Evolutionary conservation across 2,888 invertebrate genomes (phyloP), one percentile per base, ranked within the genome.

Genomic region (Lithophane socia): DNA sequence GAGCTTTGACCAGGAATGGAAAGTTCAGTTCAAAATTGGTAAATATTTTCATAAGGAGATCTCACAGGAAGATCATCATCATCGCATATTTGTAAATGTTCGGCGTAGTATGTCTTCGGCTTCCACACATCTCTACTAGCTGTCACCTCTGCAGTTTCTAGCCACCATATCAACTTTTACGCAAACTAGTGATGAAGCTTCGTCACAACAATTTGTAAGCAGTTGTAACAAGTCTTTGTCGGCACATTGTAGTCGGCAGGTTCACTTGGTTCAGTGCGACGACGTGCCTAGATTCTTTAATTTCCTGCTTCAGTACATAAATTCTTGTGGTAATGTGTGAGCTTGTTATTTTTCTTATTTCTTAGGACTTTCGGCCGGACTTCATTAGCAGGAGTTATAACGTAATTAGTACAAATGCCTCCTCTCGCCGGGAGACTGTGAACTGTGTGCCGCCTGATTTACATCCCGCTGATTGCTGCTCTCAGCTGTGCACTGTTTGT

Each of bases 321-420:
- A 75, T 78, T 86, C 16, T 24, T 29, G 56, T 79, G 64, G 80
- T 84, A 75, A 84, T 58, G 67, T 79, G 61, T 73, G 63, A 74
- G 74, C 63, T 69, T 69, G 72, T 76, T 78, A 79, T 79, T 86
- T 82, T 80, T 82, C 56, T 83, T 72, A 70, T 56, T 76, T 7
- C 21, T 58, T 76, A 52, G 52, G 52, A 37, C 74, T 58, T 37
- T 70, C 77, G 73, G 61, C 70, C 49, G 79, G 78, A 77, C 85
- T 80, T 88, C 84, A 80, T 88, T 80, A 83, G 73, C 29, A 80
- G n/a, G 37, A 68, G 79, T 77, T 68, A 80, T 83, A 85, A 82
- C 73, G 75, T 80, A 75, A 87, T 87, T 80, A 75, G 60, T 44
- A 58, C 58, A 58, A 24, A 12, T 54, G 49, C 21, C 49, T 29